Conservation (phyloP, 2,797 vertebrate species). For the Sorex maritimensis region DNA sequence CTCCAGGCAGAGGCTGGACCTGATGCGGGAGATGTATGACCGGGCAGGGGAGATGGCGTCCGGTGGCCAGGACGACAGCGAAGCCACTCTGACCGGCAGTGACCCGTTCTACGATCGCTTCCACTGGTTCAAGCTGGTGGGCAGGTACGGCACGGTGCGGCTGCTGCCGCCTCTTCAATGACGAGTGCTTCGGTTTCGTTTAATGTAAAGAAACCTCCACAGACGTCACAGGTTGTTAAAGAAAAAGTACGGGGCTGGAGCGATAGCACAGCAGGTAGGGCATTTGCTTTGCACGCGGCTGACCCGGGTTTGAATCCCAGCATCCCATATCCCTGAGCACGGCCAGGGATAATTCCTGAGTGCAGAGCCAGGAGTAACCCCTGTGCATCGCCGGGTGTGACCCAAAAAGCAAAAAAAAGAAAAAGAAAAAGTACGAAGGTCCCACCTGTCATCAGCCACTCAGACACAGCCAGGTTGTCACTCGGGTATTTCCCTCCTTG, state of each 20-base stretch:
- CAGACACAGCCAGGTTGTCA: background rate
- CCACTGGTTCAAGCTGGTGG: constrained; percentile 99
- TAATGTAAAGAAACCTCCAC: constrained; percentile 17
- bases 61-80: constrained; percentile 93
- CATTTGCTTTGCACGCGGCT: too few species aligned
- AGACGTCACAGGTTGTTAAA: background rate
- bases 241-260: background rate
- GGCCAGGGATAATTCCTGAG: too few species aligned
- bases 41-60: constrained; percentile 97
- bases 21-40: constrained; percentile 99
- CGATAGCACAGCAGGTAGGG: too few species aligned
- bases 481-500: background rate
- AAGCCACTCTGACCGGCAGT: constrained; percentile 94
- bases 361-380: too few species aligned
- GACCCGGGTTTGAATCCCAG: too few species aligned
- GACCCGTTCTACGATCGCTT: constrained; percentile 99
- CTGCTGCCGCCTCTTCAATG: background rate
- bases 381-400: too few species aligned
- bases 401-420: too few species aligned
- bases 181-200: constrained; percentile 34
- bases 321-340: too few species aligned
- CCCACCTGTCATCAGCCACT: background rate
- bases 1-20: constrained; percentile 95
- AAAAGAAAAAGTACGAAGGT: constrained; percentile 20
- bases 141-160: constrained; percentile 92